These are phyloP conservation scores for Creontiades dilutus DNA, from an alignment of 2,888 invertebrate genomes.

Conservation along the genomic window DNA sequence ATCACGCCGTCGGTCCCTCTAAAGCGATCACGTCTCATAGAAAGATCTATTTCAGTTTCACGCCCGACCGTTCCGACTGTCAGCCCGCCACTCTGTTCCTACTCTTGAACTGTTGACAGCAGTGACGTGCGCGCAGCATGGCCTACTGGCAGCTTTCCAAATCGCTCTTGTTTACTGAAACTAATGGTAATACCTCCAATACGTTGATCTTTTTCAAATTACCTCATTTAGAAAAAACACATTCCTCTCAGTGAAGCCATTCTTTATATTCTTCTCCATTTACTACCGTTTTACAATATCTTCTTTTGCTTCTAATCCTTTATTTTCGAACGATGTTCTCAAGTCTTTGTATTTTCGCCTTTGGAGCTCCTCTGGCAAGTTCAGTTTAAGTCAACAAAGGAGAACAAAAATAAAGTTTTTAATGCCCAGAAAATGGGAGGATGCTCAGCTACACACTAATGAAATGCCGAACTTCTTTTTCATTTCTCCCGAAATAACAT, in stretches of 20 bases:
- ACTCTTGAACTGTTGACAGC: constrained; percentile 44
- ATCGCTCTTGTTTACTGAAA: constrained; percentile 53
- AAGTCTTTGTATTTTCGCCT: not conserved
- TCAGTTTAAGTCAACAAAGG: constrained; percentile 43
- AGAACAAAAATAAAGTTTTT: constrained; percentile 60
- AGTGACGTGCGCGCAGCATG: constrained; percentile 41
- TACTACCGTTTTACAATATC: not conserved
- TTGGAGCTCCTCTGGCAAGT: not conserved
- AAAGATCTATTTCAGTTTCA: constrained; percentile 10
- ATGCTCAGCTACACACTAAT: constrained; percentile 24
- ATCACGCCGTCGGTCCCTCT: too few relatives aligned
- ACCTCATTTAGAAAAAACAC: constrained; percentile 47
- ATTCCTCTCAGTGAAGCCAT: not conserved
- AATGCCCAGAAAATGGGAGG: constrained; percentile 20
- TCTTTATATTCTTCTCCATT: not conserved
- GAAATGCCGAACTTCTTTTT: constrained; percentile 58
- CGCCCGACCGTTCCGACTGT: not conserved
- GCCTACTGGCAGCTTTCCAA: constrained; percentile 30
- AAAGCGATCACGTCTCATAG: not conserved
- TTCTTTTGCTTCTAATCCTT: not conserved
- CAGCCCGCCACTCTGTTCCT: not conserved
- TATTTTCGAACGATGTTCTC: constrained; percentile 21
- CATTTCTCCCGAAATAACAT: constrained; percentile 38
- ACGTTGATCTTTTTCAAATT: constrained; percentile 65
- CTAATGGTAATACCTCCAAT: constrained; percentile 61